Evolutionary conservation across 2,888 invertebrate genomes (phyloP), one percentile per base, ranked within the genome.

Genomic region (Chamaedrilus cognettii): DNA sequence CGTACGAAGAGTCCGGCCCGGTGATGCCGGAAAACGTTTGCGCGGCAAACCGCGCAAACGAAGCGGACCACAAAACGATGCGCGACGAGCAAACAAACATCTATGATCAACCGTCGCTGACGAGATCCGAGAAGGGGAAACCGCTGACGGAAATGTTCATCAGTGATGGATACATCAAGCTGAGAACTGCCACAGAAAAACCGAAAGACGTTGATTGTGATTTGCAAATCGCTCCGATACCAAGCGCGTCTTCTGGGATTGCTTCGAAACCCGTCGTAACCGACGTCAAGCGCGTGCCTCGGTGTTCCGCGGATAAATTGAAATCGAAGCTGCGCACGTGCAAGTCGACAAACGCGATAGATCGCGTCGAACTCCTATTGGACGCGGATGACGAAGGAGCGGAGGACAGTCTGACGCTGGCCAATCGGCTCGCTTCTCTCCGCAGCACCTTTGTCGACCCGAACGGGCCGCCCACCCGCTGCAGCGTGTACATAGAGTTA

Each of bases 381-480:
- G 62, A 62, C 32, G 30, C 51, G 30, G 23, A 23, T 7, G 52
- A 51, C 33, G 42, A 51, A 2, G 26, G 28, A 5, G 26, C 33
- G 4, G 19, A 3, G 60, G 31, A 42, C 42, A 11, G 11, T 11
- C 7, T 11, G 19, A 42, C 42, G 42, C 7, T 52, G 11, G 5
- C 19, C 7, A 52, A 52, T 52, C 55, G 11, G 11, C 19, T 52
- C 23, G 7, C 55, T 7, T 19, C 55, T 15, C 5, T 19, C 3
- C 55, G 66, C 30, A 66, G 66, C 28, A 63, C 66, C 2, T 66
- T 66, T 35, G 42, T 66, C 26, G 66, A 66, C 19, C 65, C 67
- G 0, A 42, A 65, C 52, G 52, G 52, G 2, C 52, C 42, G 3
- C 32, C 23, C 7, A 34, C 32, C 23, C 26, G 11, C 26, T 50